Percentiles rank a stretch among this genome's conserved stretches.
Conservation (phyloP, 2,888 invertebrate genomes). For the Galerucella nymphaeae region DNA sequence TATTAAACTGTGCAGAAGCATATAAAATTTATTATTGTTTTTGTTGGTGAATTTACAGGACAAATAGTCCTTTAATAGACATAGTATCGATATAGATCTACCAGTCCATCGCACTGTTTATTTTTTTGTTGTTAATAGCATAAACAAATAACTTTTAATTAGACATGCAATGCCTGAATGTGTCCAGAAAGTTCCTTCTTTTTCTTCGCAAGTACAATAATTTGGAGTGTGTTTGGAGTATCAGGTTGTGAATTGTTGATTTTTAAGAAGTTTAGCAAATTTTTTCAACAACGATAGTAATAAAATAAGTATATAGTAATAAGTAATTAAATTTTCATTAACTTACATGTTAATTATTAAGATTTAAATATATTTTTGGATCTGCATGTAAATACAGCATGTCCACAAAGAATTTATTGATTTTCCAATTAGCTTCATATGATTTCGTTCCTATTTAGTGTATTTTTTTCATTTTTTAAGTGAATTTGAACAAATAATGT, state of each 20-base stretch:
- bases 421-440: background rate
- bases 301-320: conserved; percentile 55
- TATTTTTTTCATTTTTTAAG: conserved; percentile 24
- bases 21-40: background rate
- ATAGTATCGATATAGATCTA: too few relatives aligned
- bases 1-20: background rate
- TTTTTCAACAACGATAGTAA: conserved; percentile 56
- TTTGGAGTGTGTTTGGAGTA: background rate
- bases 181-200: background rate
- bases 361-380: too few relatives aligned
- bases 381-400: background rate
- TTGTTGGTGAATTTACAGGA: background rate
- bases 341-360: too few relatives aligned
- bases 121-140: too few relatives aligned
- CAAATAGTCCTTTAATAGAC: background rate
- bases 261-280: conserved; percentile 41
- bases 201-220: background rate
- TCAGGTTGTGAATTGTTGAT: conserved; percentile 53
- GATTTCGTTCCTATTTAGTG: background rate
- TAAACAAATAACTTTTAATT: too few relatives aligned
- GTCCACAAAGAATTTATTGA: background rate
- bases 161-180: too few relatives aligned
- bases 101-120: too few relatives aligned
- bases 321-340: conserved; percentile 34
- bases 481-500: conserved; percentile 48